Evolutionary conservation across 2,888 invertebrate genomes (phyloP).

Genomic region (Conomelus anceps): DNA sequence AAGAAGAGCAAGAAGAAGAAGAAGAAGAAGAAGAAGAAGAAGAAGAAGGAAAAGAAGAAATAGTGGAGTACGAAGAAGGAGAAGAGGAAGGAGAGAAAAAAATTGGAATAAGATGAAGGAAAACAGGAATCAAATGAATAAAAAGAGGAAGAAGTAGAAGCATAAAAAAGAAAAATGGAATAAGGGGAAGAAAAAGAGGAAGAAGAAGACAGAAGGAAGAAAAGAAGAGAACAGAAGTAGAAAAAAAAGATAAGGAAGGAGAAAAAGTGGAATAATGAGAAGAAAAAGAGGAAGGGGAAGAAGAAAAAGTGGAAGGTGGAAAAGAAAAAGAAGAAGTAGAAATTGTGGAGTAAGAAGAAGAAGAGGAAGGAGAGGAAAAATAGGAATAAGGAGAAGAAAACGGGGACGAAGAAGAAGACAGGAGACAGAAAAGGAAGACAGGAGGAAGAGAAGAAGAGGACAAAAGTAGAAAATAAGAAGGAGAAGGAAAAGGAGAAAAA

Average conservation of each 20-base stretch:
- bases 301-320: neutral
- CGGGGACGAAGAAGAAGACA: no score
- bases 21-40: neutral
- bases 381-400: neutral
- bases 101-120: neutral
- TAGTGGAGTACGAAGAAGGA: neutral
- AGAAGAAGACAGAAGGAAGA: neutral
- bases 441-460: neutral
- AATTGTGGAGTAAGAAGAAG: neutral
- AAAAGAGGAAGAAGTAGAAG: neutral
- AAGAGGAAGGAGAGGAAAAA: neutral
- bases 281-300: neutral
- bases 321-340: neutral
- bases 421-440: neutral
- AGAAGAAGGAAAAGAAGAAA: neutral
- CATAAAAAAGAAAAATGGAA: no score
- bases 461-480: neutral
- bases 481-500: neutral
- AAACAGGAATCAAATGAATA: neutral
- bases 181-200: no score
- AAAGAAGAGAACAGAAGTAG: neutral
- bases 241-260: no score
- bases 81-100: neutral
- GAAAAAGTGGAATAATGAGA: no score
- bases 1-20: no score